Conservation (phyloP, 2,888 invertebrate species). For the Bursaphelenchus okinawaensis region DNA sequence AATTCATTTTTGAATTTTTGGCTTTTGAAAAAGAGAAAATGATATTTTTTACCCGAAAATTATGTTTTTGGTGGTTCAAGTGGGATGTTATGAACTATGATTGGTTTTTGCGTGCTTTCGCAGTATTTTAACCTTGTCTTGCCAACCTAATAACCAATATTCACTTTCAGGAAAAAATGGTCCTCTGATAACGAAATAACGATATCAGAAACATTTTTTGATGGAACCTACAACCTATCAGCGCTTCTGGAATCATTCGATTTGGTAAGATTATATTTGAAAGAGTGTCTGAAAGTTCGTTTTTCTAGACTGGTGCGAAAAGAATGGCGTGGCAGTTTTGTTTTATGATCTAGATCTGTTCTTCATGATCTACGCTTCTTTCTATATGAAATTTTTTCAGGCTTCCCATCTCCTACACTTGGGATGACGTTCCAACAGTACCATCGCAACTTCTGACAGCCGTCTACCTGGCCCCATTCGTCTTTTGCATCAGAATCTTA, state of each 20-base stretch:
- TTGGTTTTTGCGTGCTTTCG: no score
- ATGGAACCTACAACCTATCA: background rate
- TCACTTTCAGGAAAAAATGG: no score
- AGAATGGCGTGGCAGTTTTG: background rate
- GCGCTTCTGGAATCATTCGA: background rate
- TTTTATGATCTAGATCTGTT: background rate
- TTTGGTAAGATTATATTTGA: background rate
- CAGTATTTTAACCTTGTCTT: no score
- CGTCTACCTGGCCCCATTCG: constrained; percentile 41
- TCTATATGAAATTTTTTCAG: constrained; percentile 20
- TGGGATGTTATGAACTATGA: no score
- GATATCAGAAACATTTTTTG: no score
- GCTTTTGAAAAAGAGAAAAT: no score
- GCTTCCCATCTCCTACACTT: constrained; percentile 44
- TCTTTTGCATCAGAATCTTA: constrained; percentile 40
- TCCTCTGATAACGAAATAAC: no score
- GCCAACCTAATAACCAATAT: no score
- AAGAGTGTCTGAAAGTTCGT: background rate
- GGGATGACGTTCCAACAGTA: constrained; percentile 40
- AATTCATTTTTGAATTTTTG: no score
- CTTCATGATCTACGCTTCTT: background rate
- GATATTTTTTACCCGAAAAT: no score
- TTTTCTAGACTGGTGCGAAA: background rate
- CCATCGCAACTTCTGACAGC: constrained; percentile 40
- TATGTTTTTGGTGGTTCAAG: no score